Evolutionary conservation across 2,888 invertebrate genomes (phyloP).

Genomic region (Euclidia mi): DNA sequence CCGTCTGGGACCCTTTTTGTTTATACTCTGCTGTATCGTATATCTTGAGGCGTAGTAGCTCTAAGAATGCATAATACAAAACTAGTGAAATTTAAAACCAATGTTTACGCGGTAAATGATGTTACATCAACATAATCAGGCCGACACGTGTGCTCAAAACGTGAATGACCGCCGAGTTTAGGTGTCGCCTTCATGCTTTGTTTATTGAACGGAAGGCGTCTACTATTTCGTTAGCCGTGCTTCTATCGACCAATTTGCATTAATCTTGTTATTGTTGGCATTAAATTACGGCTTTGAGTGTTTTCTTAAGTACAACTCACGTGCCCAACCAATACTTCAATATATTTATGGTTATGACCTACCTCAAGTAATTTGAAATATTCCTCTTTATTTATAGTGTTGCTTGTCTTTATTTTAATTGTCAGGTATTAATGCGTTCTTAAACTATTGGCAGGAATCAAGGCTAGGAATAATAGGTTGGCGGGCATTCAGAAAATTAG

Average conservation of each 20-base stretch:
- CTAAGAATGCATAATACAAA: conserved; percentile 57
- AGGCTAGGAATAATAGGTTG: conserved; percentile 40
- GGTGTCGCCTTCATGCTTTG: conserved; percentile 38
- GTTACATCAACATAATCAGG: conserved; percentile 49
- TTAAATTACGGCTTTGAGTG: conserved; percentile 45
- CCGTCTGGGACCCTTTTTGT: conserved; percentile 70
- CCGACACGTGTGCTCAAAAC: conserved; percentile 63
- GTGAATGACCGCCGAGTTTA: conserved; percentile 52
- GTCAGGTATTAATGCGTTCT: conserved; percentile 19
- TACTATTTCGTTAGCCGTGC: conserved; percentile 35
- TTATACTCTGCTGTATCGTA: conserved; percentile 46
- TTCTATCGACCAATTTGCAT: conserved; percentile 23
- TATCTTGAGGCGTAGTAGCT: conserved; percentile 46
- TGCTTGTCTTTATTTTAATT: conserved; percentile 15
- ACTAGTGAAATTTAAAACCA: conserved; percentile 68
- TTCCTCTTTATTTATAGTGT: conserved; percentile 18
- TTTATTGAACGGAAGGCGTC: conserved; percentile 39
- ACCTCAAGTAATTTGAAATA: conserved; percentile 52
- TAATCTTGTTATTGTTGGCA: conserved; percentile 33
- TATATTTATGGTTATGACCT: conserved; percentile 60
- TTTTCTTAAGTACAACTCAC: conserved; percentile 27
- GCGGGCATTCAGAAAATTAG: conserved; percentile 43
- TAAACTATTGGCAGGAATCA: conserved; percentile 39
- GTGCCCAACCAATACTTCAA: conserved; percentile 28
- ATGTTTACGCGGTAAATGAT: conserved; percentile 60